phyloP scores from a whole-genome alignment of 1,140 invertebrate genomes.

The Phymorhynchus buccinoides region DNA sequence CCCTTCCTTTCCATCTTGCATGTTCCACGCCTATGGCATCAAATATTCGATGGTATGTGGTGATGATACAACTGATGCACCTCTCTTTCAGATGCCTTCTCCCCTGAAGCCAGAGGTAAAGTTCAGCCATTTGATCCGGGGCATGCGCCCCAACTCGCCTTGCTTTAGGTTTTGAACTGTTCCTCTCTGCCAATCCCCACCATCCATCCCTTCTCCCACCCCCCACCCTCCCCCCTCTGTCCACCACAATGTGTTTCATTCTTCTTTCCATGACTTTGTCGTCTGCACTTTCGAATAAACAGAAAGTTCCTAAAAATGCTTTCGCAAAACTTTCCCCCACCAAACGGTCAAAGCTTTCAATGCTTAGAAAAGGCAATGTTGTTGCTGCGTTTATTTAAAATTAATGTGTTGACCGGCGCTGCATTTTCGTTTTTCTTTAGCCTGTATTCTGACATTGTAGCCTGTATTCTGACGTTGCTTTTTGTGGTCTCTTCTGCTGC shows the following conservation, averaged over 20 bases:
- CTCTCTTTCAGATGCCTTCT: background rate
- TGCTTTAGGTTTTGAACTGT: background rate
- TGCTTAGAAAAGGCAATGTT: background rate
- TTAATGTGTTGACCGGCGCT: no score
- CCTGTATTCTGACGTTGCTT: no score
- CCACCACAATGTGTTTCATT: no score
- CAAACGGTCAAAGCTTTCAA: background rate
- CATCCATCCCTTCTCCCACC: no score
- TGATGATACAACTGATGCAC: background rate
- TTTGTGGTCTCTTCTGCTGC: no score
- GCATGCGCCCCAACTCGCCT: background rate
- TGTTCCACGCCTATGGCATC: no score
- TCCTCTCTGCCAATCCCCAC: background rate
- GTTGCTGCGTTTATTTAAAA: no score
- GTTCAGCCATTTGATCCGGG: background rate
- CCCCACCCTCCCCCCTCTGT: no score
- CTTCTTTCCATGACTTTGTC: background rate
- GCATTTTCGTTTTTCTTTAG: no score
- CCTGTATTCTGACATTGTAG: no score
- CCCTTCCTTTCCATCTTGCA: no score
- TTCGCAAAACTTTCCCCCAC: background rate
- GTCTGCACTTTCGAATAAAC: background rate
- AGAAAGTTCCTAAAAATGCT: background rate
- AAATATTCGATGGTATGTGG: no score
- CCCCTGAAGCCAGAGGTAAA: background rate